Conservation (phyloP, 2,888 invertebrate species). For the Drosophila buzzatii region DNA sequence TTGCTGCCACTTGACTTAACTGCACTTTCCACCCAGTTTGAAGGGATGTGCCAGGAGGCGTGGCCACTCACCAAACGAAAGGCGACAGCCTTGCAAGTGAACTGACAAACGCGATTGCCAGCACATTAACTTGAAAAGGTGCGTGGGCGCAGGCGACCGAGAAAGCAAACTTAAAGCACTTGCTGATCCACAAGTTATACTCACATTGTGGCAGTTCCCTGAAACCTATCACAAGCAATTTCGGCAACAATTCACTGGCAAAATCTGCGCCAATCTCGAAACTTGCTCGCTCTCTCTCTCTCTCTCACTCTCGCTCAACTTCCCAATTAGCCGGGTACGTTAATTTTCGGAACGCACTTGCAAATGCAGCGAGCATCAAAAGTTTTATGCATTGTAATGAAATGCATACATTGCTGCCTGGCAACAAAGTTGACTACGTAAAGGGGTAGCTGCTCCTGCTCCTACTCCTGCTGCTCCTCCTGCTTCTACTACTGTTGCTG, state of each 20-base stretch:
- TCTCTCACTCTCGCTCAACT: no score
- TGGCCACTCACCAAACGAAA: conserved; percentile 45
- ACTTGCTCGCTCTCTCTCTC: conserved; percentile 10
- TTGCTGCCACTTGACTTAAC: conserved; percentile 76
- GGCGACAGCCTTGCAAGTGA: conserved; percentile 52
- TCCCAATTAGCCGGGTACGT: conserved; percentile 47
- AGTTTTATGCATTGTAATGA: conserved; percentile 65
- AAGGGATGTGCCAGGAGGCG: conserved; percentile 5
- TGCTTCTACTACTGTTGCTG: background rate
- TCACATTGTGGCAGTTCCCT: conserved; percentile 17
- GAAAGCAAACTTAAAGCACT: conserved; percentile 44
- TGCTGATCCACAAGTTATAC: conserved; percentile 39
- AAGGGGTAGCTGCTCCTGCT: conserved; percentile 11
- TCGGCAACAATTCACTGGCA: conserved; percentile 59
- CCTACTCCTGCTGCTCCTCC: background rate
- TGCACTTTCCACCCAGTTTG: conserved; percentile 55
- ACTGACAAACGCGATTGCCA: conserved; percentile 51
- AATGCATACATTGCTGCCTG: conserved; percentile 57
- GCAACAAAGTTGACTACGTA: conserved; percentile 55
- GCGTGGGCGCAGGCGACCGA: background rate
- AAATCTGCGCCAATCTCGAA: conserved; percentile 35
- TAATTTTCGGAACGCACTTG: conserved; percentile 59
- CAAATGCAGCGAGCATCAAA: conserved; percentile 50
- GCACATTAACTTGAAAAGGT: conserved; percentile 47
- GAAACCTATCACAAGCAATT: conserved; percentile 33